Conservation (phyloP, 2,888 invertebrate species). For the Drosophila affinis region DNA sequence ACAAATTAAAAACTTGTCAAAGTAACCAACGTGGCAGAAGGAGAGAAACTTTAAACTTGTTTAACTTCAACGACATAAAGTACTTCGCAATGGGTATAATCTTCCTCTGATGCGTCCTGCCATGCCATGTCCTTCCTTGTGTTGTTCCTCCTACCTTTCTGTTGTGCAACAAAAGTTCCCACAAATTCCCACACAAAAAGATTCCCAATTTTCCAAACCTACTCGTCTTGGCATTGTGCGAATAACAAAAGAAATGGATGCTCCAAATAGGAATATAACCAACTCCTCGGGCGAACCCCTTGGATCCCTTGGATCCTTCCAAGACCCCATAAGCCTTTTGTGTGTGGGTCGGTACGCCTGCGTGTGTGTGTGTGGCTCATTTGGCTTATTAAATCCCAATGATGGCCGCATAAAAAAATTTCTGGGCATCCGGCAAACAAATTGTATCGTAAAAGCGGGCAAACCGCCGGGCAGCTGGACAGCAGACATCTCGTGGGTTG, state of each 20-base stretch:
- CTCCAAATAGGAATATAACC: conserved; percentile 35
- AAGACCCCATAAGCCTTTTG: too few relatives aligned
- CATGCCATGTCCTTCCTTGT: not conserved
- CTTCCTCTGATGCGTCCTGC: not conserved
- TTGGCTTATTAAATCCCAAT: conserved; percentile 78
- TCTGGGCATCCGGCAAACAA: conserved; percentile 59
- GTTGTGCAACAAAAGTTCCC: not conserved
- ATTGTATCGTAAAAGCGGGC: conserved; percentile 64
- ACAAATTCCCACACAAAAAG: not conserved
- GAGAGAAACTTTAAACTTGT: not conserved
- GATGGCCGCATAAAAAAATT: conserved; percentile 61
- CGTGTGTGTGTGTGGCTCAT: conserved; percentile 31
- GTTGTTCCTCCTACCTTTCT: not conserved
- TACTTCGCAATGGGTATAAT: too few relatives aligned
- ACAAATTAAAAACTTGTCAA: conserved; percentile 53
- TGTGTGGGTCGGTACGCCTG: conserved; percentile 10
- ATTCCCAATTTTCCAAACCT: conserved; percentile 18
- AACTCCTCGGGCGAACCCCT: not conserved
- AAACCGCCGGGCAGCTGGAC: conserved; percentile 43
- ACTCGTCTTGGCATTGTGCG: conserved; percentile 4
- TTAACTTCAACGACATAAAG: not conserved
- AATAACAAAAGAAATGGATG: conserved; percentile 43
- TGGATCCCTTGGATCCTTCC: conserved; percentile 19
- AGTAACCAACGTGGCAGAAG: not conserved
- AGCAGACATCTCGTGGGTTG: conserved; percentile 16